Evolutionary conservation across 1,140 invertebrate genomes (phyloP), one percentile per base, ranked within the genome.

Genomic region (Ctenoplectra terminalis): DNA sequence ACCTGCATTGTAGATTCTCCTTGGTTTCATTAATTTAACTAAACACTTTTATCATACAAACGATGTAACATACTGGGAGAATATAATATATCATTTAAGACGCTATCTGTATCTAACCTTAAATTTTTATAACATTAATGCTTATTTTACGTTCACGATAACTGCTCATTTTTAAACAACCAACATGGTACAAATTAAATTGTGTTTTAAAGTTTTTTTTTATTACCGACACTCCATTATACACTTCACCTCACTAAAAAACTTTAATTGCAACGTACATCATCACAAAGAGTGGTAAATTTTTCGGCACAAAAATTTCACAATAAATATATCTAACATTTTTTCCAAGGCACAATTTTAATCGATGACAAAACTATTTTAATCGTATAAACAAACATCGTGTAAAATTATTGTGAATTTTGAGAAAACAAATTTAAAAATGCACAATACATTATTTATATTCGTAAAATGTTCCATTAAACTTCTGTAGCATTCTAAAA

Each of bases 391-490:
- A 82, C 40, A 61, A 15, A 54, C n/a, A 23, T 9, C 26, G 9
- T 54, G 60, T 20, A 46, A 20, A 69, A 31, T 60, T 67, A 61
- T 79, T 26, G 34, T 40, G 31, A 78, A 23, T 66, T 76, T 34
- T 58, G 1, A 61, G 29, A 31, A 71, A 82, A 71, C 48, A 70
- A 63, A 72, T 43, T 54, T 20, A 76, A 87, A 43, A 72, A 80
- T 60, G 50, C 83, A 83, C 79, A 79, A 61, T 87, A 56, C 64
- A 85, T 88, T 87, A 88, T 88, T 88, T 88, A 76, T 83, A 76
- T 85, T 72, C 81, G 26, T 75, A 31, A 67, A 48, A 72, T 48
- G 43, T 64, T 66, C 64, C 61, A 50, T 66, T 75, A 75, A n/a
- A n/a, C 71, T 81, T 34, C 71, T 54, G 8, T 34, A 58, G 40